These are phyloP conservation scores for Phaonia tiefii DNA, from an alignment of 2,888 invertebrate genomes.

Conservation along the genomic window DNA sequence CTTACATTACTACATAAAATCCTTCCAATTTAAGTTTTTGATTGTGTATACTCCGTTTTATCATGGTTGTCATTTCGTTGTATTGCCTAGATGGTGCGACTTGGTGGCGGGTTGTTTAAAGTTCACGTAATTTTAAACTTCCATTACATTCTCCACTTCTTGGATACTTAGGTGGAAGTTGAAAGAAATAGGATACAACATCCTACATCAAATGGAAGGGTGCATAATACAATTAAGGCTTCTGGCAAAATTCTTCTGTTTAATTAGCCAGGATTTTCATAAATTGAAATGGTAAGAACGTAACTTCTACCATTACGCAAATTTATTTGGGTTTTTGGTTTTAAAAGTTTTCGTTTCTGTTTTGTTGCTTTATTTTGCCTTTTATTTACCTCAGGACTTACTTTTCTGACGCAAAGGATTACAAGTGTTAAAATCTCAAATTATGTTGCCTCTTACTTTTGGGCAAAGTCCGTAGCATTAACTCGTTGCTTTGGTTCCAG, in stretches of 20 bases:
- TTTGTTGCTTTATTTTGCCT: slow-evolving; percentile 8
- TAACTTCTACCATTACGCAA: slow-evolving; percentile 49
- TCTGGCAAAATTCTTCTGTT: slow-evolving; percentile 30
- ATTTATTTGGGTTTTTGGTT: slow-evolving; percentile 42
- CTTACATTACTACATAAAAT: too few species aligned
- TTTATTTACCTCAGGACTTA: slow-evolving; percentile 1
- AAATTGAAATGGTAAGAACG: slow-evolving; percentile 50
- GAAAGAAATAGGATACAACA: not conserved
- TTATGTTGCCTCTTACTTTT: slow-evolving; percentile 26
- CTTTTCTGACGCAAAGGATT: slow-evolving; percentile 43
- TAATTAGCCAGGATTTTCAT: slow-evolving; percentile 58
- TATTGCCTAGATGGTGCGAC: slow-evolving; percentile 43
- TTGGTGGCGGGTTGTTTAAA: slow-evolving; percentile 53
- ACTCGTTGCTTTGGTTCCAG: slow-evolving; percentile 1
- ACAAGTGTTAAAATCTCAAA: slow-evolving; percentile 42
- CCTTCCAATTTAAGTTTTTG: too few species aligned
- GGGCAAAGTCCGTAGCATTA: slow-evolving; percentile 15
- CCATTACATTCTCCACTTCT: slow-evolving; percentile 48
- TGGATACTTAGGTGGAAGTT: slow-evolving; percentile 1
- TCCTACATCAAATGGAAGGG: too few species aligned
- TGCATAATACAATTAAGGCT: too few species aligned
- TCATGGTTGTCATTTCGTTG: not conserved
- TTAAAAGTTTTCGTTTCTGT: slow-evolving; percentile 5
- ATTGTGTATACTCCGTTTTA: too few species aligned
- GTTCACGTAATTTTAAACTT: slow-evolving; percentile 57